Base-by-base conservation (phyloP, 2,113 vertebrate genomes). In the Chunga burmeisteri region DNA sequence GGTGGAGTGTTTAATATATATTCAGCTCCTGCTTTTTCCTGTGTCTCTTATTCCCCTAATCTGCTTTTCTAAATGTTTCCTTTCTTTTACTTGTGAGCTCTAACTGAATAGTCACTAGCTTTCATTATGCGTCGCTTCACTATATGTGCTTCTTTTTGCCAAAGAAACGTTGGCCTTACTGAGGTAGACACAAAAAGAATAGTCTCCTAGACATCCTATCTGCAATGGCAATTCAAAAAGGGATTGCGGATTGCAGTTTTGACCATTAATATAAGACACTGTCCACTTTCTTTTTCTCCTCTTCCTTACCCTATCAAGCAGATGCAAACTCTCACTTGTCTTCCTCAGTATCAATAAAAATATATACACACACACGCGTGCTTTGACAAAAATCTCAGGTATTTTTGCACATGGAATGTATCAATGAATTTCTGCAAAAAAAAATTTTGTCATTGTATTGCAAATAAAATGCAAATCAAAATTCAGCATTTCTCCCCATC, bases 391-490 rank as follows among this genome's bases (percentile, higher is more conserved):
- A 97, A 91, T 87, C 27, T 95, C 70, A 61, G 30, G 29, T 89
- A 82, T 75, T 88, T 94, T 97, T 96, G 89, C 73, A 90, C 32
- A 81, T 94, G 91, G 42, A 86, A 96, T 85, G 50, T 50, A 77
- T 70, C 63, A 61, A 86, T 92, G 93, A 74, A 86, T 83, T 94
- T 97, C 93, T 89, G 92, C 4, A 58, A 73, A 79, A 80, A 81
- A 78, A 85, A 88, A 50, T 20, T 10, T 18, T 46, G 42, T 90
- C 61, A 79, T 61, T 74, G 30, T 56, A 49, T 61, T 79, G 90
- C 91, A 95, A 97, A 94, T 79, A 67, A 94, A 97, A 93, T 42
- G 44, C 56, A 97, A 86, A 93, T 67, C 1, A 73, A 95, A 96
- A 93, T 47, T 70, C 66, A 87, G 84, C 93, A 91, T 81, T 94